phyloP scores from a whole-genome alignment of 1,140 invertebrate genomes.

The Drosophila aff. region DNA sequence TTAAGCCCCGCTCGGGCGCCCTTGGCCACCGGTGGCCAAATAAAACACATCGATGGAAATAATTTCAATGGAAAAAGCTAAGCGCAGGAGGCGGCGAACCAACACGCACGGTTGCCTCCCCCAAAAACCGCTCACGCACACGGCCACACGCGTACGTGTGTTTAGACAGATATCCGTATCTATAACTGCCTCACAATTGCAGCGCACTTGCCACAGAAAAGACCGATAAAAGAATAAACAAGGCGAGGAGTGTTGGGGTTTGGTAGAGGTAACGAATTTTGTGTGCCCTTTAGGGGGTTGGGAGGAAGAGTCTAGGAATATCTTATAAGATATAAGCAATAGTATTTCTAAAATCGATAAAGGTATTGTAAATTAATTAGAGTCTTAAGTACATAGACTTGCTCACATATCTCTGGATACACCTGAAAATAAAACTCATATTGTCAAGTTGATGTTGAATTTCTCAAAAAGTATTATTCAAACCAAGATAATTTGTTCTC shows the following conservation, averaged over 20 bases:
- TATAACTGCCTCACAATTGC: slow-evolving; percentile 73
- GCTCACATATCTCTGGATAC: no score
- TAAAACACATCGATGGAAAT: slow-evolving; percentile 63
- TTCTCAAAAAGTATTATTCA: no score
- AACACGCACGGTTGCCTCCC: slow-evolving; percentile 67
- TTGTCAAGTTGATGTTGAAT: no score
- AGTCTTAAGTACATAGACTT: no score
- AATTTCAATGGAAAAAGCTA: slow-evolving; percentile 64
- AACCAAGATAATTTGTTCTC: no score
- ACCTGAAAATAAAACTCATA: no score
- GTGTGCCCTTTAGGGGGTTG: neutral
- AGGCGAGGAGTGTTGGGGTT: neutral
- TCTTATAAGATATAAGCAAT: neutral
- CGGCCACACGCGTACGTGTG: slow-evolving; percentile 30
- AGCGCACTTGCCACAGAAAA: slow-evolving; percentile 72
- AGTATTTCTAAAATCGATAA: no score
- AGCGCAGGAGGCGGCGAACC: slow-evolving; percentile 30
- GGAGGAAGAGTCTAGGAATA: neutral
- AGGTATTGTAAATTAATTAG: no score
- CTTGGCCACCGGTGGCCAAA: slow-evolving; percentile 9
- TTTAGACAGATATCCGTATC: slow-evolving; percentile 56
- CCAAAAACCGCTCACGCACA: slow-evolving; percentile 29
- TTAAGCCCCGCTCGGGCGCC: slow-evolving; percentile 22
- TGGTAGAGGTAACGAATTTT: neutral
- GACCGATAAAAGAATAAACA: slow-evolving; percentile 53